These are phyloP conservation scores for Coleophora deauratella DNA, from an alignment of 2,888 invertebrate genomes.

Conservation along the genomic window DNA sequence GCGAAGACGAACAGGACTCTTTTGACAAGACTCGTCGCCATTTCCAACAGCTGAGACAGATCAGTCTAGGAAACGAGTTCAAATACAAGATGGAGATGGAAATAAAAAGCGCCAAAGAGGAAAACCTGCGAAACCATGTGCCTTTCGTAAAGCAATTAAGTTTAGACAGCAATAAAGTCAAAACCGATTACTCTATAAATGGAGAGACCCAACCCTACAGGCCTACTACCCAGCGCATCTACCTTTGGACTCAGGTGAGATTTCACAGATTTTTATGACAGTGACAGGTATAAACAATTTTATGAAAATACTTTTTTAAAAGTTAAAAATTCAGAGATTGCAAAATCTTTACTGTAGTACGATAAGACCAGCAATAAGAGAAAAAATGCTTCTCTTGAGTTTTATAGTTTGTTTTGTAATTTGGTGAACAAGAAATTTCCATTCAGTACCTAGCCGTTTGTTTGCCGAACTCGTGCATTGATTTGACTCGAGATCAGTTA, in stretches of 20 bases:
- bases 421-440: constrained; percentile 13
- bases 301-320: too few relatives aligned
- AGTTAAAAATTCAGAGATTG: too few relatives aligned
- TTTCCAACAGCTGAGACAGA: constrained; percentile 76
- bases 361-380: constrained; percentile 19
- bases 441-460: constrained; percentile 5
- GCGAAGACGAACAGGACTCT: constrained; percentile 69
- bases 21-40: constrained; percentile 73
- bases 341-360: background rate
- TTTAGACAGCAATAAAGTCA: constrained; percentile 72
- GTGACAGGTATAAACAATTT: too few relatives aligned
- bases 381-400: constrained; percentile 12
- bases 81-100: constrained; percentile 79
- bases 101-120: constrained; percentile 74
- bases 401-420: constrained; percentile 12
- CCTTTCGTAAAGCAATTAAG: constrained; percentile 77
- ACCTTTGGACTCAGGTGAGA: constrained; percentile 60
- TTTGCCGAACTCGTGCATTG: background rate
- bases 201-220: constrained; percentile 58
- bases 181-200: constrained; percentile 58
- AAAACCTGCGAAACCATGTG: constrained; percentile 74
- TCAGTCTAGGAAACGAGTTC: constrained; percentile 77
- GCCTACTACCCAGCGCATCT: constrained; percentile 71
- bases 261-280: background rate
- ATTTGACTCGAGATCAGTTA: background rate